Base-by-base conservation (phyloP, 2,888 invertebrate genomes). In the Barypeithes pellucidus region DNA sequence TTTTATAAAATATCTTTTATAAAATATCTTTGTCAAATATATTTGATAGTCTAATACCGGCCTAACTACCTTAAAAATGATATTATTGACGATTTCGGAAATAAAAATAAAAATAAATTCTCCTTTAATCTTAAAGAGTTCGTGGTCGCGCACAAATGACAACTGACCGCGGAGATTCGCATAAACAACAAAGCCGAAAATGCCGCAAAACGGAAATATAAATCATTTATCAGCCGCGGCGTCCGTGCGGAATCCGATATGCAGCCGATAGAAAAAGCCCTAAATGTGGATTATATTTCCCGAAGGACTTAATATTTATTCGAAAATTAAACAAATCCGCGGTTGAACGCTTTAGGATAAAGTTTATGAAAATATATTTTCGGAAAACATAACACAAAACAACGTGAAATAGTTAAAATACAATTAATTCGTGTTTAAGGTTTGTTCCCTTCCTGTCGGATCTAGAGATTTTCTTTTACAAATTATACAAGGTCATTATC, bases 161-260 rank as follows among this genome's bases (percentile, higher is more conserved):
- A 71, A 67, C 72, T 66, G 67, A 43, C 72, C 67, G 41, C 66
- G 61, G 72, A 67, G 67, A 72, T 67, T 67, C 67, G 67, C 20
- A 61, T 52, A 52, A 59, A 59, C 71, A 33, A 20, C 8, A 14
- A 24, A 57, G 43, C 39, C 65, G 50, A 47, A 71, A 63, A 62
- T 63, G 14, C 71, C 65, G 59, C 65, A 59, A 65, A 71, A 71
- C 33, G 47, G 60, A 14, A 33, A 59, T 65, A 71, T 71, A 65
- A 71, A 71, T 71, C 71, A 71, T 71, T 71, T 71, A 71, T 71
- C 65, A 50, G 22, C 59, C 65, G 65, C 41, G 36, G 16, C 36
- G 63, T 24, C 14, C 52, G 70, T 59, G 63, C 70, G 41, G 57
- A 45, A 70, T 36, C 47, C 41, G 50, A 50, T 52, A 62, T 62